A percentile compares a stretch with the other conserved stretches of the same genome.
These are phyloP conservation scores for Drosophila kanapiae DNA, from an alignment of 1,140 invertebrate genomes.

Conservation along the genomic window DNA sequence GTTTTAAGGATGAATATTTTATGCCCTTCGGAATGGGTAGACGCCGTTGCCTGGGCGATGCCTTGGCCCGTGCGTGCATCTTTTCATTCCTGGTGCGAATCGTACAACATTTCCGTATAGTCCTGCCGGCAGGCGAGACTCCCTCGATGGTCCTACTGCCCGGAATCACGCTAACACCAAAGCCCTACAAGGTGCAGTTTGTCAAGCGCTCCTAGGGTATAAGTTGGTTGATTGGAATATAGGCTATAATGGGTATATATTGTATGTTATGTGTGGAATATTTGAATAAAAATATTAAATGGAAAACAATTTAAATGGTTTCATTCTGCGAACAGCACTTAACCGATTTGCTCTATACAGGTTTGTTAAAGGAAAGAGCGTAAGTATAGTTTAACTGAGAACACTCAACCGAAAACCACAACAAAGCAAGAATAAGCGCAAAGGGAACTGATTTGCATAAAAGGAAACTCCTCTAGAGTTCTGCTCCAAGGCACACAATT, in stretches of 20 bases:
- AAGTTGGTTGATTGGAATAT: background rate
- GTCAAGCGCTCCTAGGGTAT: constrained; percentile 37
- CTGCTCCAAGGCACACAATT: too few relatives aligned
- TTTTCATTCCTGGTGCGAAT: constrained; percentile 91
- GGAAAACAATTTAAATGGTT: too few relatives aligned
- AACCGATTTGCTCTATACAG: too few relatives aligned
- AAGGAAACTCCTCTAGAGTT: too few relatives aligned
- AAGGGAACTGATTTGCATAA: too few relatives aligned
- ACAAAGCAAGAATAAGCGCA: too few relatives aligned
- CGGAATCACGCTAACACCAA: constrained; percentile 82
- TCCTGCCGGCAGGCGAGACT: constrained; percentile 53
- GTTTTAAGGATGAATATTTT: constrained; percentile 85
- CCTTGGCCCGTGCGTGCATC: constrained; percentile 89
- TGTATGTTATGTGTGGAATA: background rate
- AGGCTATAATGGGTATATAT: background rate
- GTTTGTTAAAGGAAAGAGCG: too few relatives aligned
- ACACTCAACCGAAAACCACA: too few relatives aligned
- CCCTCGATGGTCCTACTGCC: constrained; percentile 72
- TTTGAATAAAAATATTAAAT: constrained; percentile 1
- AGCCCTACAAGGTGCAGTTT: constrained; percentile 84
- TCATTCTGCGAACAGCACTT: too few relatives aligned
- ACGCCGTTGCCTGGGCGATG: constrained; percentile 91
- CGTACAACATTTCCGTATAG: constrained; percentile 87
- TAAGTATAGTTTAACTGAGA: too few relatives aligned
- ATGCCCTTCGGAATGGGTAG: constrained; percentile 90